Conservation (phyloP, 1,140 invertebrate genomes). For the Helicoverpa zea region DNA sequence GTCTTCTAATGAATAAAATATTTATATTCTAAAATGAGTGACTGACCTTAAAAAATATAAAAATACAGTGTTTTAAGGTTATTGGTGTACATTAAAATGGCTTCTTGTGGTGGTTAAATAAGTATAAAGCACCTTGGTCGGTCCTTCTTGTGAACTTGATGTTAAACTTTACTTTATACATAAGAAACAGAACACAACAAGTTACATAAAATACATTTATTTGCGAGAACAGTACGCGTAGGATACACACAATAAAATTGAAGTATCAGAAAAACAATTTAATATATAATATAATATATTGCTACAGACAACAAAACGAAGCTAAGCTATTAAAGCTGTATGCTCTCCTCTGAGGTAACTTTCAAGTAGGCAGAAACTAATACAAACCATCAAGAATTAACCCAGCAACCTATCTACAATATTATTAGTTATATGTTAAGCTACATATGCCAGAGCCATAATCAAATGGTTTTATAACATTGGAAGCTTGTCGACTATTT, state of each 20-base stretch:
- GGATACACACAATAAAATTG: too few relatives aligned
- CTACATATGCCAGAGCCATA: slow-evolving; percentile 45
- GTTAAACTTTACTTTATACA: too few relatives aligned
- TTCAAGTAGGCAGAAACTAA: slow-evolving; percentile 6
- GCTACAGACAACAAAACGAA: too few relatives aligned
- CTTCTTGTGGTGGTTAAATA: too few relatives aligned
- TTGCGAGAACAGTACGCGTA: too few relatives aligned
- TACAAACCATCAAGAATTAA: neutral
- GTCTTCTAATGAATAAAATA: slow-evolving; percentile 25
- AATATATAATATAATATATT: too few relatives aligned
- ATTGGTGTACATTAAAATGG: neutral
- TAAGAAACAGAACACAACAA: too few relatives aligned
- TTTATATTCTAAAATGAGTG: neutral
- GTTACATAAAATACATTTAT: too few relatives aligned
- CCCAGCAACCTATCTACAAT: slow-evolving; percentile 8
- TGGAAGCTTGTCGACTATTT: neutral
- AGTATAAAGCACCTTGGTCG: too few relatives aligned
- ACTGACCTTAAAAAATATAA: neutral
- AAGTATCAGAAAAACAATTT: too few relatives aligned
- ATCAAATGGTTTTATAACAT: slow-evolving; percentile 51
- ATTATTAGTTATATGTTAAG: slow-evolving; percentile 13
- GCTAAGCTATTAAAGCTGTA: neutral
- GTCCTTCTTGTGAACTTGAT: too few relatives aligned
- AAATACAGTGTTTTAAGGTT: neutral
- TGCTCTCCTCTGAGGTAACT: neutral